Evolutionary conservation across 1,140 invertebrate genomes (phyloP).

Genomic region (Myzus persicae): DNA sequence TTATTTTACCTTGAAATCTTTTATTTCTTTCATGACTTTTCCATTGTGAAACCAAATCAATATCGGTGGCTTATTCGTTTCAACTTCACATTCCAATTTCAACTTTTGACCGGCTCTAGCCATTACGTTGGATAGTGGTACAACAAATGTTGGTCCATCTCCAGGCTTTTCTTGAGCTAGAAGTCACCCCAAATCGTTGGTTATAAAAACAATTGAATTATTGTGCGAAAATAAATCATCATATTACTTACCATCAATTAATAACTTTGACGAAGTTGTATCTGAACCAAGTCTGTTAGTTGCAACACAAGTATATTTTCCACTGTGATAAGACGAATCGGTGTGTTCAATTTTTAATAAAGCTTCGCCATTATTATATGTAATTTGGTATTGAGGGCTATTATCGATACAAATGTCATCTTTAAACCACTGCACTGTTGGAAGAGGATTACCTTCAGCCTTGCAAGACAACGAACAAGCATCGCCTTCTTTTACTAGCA

Average conservation of each 20-base stretch:
- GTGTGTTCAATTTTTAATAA: slow-evolving; percentile 71
- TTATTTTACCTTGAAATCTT: slow-evolving; percentile 66
- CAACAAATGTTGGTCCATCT: slow-evolving; percentile 69
- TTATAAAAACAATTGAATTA: background rate
- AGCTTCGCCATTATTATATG: slow-evolving; percentile 73
- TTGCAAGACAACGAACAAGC: slow-evolving; percentile 75
- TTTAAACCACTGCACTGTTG: slow-evolving; percentile 82
- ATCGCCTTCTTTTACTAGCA: slow-evolving; percentile 72
- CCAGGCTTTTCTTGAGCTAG: slow-evolving; percentile 60
- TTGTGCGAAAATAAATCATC: background rate
- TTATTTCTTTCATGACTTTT: slow-evolving; percentile 68
- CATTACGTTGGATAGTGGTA: slow-evolving; percentile 71
- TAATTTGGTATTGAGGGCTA: slow-evolving; percentile 74
- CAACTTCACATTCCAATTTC: slow-evolving; percentile 74
- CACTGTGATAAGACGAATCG: slow-evolving; percentile 69
- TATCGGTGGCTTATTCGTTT: slow-evolving; percentile 69
- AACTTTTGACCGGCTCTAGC: slow-evolving; percentile 72
- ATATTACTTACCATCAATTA: slow-evolving; percentile 67
- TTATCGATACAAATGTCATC: slow-evolving; percentile 77
- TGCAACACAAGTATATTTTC: slow-evolving; percentile 74
- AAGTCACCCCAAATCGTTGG: background rate
- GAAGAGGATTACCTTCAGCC: slow-evolving; percentile 78
- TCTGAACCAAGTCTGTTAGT: slow-evolving; percentile 74
- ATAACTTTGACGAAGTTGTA: slow-evolving; percentile 69
- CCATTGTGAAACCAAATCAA: slow-evolving; percentile 75